Evolutionary conservation across 2,888 invertebrate genomes (phyloP), one percentile per base, ranked within the genome.

Genomic region (Macrophya annulata): DNA sequence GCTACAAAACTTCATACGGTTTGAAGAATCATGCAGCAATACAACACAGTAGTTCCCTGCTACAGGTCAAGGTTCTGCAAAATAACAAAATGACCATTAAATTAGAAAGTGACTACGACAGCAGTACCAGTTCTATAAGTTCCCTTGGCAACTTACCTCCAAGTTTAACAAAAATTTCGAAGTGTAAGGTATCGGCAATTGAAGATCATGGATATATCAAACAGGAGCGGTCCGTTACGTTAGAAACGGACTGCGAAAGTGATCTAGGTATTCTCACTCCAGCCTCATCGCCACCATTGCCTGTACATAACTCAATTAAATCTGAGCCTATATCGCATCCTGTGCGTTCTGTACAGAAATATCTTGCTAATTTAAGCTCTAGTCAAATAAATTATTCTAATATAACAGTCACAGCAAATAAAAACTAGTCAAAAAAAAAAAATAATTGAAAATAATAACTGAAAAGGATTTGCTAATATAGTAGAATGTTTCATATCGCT

Each of bases 1-100:
- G 96, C 93, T 98, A 98, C 94, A 97, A 97, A 94, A 97, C 97
- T 87, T 95, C 96, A 81, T 96, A 96, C 93, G 97, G 97, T 86
- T 94, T 98, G 90, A 97, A 96, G 92, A 96, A 95, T 90, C 97
- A 98, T 93, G 95, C 96, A 85, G 90, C 93, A 55, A 89, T 93
- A n/a, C 93, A 93, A 88, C 94, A 94, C 90, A 91, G 90, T 77
- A 90, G 92, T 82, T 89, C 91, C 25, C 8, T 85, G 21, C 10
- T 84, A 21, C 86, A 87, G 68, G 76, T 86, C 31, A 88, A 88
- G 62, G 68, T 85, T 9, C 31, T 86, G n/a, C 84, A 79, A 40
- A 84, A 84, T 43, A 85, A 85, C 65, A 85, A 85, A 85, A 82
- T 81, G 81, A 25, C 71, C 21, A 79, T 85, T 25, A 85, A 85